These are phyloP conservation scores for Smutsia temminckii DNA, from an alignment of 2,797 vertebrate species.

Conservation along the genomic window DNA sequence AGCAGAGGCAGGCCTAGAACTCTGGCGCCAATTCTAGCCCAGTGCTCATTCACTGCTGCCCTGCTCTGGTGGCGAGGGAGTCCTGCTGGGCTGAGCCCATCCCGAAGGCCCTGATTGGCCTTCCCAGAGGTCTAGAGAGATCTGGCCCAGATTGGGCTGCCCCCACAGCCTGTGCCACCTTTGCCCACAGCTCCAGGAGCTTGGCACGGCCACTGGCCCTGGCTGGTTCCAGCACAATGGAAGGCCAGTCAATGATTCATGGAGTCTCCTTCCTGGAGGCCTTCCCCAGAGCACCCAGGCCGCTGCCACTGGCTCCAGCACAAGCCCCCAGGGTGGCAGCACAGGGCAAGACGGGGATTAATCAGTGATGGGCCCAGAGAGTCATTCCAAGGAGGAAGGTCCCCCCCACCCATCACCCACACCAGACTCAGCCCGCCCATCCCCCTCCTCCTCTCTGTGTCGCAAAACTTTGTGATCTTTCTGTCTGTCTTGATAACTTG, in stretches of 20 bases:
- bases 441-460: not conserved
- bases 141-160: not conserved
- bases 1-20: not conserved
- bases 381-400: not conserved
- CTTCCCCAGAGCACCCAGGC: not conserved
- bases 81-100: fast-evolving
- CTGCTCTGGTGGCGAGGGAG: fast-evolving
- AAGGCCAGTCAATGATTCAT: slow-evolving; percentile 59
- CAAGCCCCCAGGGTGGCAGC: not conserved
- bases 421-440: not conserved
- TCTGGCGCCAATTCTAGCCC: fast-evolving
- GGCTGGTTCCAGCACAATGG: not conserved
- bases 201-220: not conserved
- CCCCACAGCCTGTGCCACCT: not conserved
- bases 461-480: not conserved
- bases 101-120: not conserved
- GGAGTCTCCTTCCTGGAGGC: not conserved
- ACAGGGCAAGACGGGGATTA: not conserved
- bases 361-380: slow-evolving; percentile 16
- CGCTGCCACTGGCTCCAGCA: not conserved
- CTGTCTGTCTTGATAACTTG: not conserved
- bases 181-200: slow-evolving; percentile 35
- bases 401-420: not conserved
- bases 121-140: not conserved
- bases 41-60: not conserved